Evolutionary conservation across 2,113 vertebrate genomes (phyloP).

Genomic region (Centropus unirufus): DNA sequence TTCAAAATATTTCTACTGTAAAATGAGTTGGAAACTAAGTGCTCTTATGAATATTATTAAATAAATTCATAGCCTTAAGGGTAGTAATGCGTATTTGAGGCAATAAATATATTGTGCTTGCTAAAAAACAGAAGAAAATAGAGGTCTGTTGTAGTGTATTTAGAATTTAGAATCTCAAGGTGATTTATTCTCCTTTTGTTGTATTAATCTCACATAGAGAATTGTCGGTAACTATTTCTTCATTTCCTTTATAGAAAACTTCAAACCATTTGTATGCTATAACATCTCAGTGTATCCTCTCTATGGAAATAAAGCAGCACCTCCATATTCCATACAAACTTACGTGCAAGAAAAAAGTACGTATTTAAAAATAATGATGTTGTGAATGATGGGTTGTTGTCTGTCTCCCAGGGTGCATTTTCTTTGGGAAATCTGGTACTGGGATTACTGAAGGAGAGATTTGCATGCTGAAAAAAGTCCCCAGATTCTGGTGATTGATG

Average conservation of each 20-base stretch:
- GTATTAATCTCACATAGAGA: background rate
- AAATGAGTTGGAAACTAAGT: background rate
- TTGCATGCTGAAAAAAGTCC: background rate
- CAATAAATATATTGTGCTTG: background rate
- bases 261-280: slow-evolving; percentile 69
- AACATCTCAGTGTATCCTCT: slow-evolving; percentile 79
- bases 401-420: background rate
- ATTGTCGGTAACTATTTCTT: background rate
- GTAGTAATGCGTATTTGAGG: background rate
- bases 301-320: slow-evolving; percentile 5
- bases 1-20: background rate
- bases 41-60: background rate
- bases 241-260: slow-evolving; percentile 54
- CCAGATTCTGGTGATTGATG: background rate
- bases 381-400: background rate
- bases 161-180: background rate
- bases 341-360: slow-evolving; percentile 72
- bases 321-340: slow-evolving; percentile 55
- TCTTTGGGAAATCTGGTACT: background rate
- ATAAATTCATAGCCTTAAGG: background rate
- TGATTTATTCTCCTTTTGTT: background rate
- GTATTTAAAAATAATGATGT: slow-evolving; percentile 10
- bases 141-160: background rate
- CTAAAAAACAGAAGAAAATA: background rate
- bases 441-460: background rate